Percentiles rank a stretch among this genome's conserved stretches.
Conservation (phyloP, 2,888 invertebrate genomes). For the Campoletis raptor region DNA sequence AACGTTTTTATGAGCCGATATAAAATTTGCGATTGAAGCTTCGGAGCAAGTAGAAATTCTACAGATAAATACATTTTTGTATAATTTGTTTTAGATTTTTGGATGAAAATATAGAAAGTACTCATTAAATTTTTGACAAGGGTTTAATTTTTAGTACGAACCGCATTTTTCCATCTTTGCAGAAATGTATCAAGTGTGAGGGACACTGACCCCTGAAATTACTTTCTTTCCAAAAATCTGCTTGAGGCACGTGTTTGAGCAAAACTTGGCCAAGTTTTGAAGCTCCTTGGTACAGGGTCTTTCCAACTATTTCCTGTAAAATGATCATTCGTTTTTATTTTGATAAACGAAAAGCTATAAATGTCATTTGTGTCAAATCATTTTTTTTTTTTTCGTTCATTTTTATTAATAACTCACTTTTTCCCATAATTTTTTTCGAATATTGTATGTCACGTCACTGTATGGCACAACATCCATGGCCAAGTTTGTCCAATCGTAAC, state of each 20-base stretch:
- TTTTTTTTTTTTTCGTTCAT: neutral
- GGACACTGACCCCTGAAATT: constrained; percentile 78
- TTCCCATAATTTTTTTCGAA: constrained; percentile 79
- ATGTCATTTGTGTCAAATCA: constrained; percentile 10
- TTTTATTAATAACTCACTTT: constrained; percentile 71
- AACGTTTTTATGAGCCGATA: constrained; percentile 79
- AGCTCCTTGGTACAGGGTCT: constrained; percentile 77
- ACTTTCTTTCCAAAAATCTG: constrained; percentile 79
- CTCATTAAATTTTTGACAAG: neutral
- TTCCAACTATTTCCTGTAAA: constrained; percentile 77
- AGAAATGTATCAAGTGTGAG: constrained; percentile 78
- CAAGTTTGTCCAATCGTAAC: constrained; percentile 79
- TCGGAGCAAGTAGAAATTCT: constrained; percentile 80
- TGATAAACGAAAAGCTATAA: constrained; percentile 5
- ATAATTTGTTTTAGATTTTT: neutral
- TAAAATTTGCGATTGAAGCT: constrained; percentile 78
- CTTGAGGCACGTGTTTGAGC: constrained; percentile 76
- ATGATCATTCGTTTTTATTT: neutral
- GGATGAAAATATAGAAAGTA: neutral
- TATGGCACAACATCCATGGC: constrained; percentile 75
- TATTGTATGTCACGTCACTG: constrained; percentile 73
- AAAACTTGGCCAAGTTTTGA: constrained; percentile 75
- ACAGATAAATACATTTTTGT: constrained; percentile 24
- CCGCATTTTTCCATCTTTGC: constrained; percentile 77
- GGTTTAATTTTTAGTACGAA: constrained; percentile 52